phyloP scores from a whole-genome alignment of 2,888 invertebrate genomes.

The Bimastos eiseni region DNA sequence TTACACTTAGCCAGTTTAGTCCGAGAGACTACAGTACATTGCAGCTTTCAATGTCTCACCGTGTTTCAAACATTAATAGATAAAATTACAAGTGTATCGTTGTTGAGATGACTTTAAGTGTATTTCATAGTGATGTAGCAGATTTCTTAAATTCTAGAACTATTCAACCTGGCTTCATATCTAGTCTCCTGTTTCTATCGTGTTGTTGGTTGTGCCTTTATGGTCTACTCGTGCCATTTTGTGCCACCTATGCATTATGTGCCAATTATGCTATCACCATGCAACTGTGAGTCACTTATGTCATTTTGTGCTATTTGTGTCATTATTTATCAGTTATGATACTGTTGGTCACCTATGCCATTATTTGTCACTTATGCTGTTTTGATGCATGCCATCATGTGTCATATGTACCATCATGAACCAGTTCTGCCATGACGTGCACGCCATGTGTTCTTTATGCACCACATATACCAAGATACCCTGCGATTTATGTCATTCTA shows the following conservation, averaged over 20 bases:
- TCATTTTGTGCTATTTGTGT: no score
- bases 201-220: no score
- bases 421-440: background rate
- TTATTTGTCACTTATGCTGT: background rate
- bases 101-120: background rate
- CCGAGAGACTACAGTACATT: background rate
- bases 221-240: no score
- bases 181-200: no score
- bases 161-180: no score
- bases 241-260: no score
- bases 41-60: background rate
- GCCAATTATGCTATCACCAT: no score
- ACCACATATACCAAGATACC: no score
- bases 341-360: background rate
- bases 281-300: no score
- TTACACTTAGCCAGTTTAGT: background rate
- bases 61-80: background rate
- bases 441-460: background rate
- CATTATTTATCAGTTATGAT: no score
- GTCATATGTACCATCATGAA: background rate
- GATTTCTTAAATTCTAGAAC: no score
- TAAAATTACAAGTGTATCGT: background rate
- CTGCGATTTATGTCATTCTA: background rate
- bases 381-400: no score
- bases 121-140: background rate